These are phyloP conservation scores for Hycleus phaleratus DNA, from an alignment of 1,140 invertebrate genomes.

Conservation along the genomic window DNA sequence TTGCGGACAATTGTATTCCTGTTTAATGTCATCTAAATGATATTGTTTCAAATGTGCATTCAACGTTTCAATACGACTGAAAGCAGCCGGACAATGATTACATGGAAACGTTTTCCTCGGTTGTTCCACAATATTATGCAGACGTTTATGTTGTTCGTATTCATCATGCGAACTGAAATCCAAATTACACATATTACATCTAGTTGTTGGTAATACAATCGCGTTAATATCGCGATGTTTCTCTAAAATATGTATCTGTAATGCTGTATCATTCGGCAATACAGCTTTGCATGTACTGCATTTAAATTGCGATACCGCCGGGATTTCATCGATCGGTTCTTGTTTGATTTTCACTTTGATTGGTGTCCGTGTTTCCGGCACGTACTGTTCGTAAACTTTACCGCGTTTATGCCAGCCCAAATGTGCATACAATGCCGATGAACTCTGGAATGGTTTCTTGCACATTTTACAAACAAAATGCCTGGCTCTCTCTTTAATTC, in stretches of 20 bases:
- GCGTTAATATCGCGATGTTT: conserved; percentile 31
- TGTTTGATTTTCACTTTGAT: conserved; percentile 8
- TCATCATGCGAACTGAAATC: conserved; percentile 31
- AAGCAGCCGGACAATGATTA: conserved; percentile 27
- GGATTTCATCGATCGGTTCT: conserved; percentile 1
- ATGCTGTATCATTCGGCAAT: conserved; percentile 31
- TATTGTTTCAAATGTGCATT: conserved; percentile 26
- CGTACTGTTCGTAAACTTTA: conserved; percentile 7
- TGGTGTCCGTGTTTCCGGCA: background rate
- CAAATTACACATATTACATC: conserved; percentile 31
- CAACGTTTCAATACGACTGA: conserved; percentile 28
- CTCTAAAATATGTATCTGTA: conserved; percentile 35
- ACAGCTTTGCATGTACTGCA: conserved; percentile 26
- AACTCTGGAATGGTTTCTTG: conserved; percentile 26
- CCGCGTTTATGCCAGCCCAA: conserved; percentile 35
- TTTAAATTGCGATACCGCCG: conserved; percentile 14
- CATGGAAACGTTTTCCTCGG: conserved; percentile 26
- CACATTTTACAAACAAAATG: conserved; percentile 26
- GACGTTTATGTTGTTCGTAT: conserved; percentile 32
- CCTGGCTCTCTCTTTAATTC: conserved; percentile 4
- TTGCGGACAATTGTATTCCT: conserved; percentile 28
- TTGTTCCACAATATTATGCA: conserved; percentile 30
- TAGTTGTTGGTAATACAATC: conserved; percentile 22
- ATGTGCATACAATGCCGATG: conserved; percentile 29
- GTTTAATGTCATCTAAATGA: conserved; percentile 19